Conservation (phyloP, 2,113 vertebrate species). For the Perognathus longimembris region DNA sequence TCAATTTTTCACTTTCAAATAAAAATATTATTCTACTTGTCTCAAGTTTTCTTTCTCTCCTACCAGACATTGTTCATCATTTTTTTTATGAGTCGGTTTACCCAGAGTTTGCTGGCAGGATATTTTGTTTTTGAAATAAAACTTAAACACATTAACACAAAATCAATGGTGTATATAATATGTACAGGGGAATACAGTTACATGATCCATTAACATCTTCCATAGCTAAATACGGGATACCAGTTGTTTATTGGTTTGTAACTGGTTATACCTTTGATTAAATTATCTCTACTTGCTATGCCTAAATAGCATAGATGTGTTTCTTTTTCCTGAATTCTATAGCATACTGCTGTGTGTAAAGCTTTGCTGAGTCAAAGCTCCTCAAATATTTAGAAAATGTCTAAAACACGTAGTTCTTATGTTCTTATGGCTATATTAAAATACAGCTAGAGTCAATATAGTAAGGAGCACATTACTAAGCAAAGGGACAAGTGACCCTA, state of each 20-base stretch:
- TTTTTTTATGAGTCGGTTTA: conserved; percentile 64
- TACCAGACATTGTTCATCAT: conserved; percentile 39
- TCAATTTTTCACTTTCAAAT: conserved; percentile 52
- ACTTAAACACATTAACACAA: conserved; percentile 64
- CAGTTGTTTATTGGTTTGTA: conserved; percentile 64
- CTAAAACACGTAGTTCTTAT: not conserved
- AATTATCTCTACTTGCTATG: conserved; percentile 55
- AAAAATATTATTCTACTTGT: conserved; percentile 46
- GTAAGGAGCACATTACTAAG: not conserved
- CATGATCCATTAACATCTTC: conserved; percentile 61
- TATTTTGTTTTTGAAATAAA: conserved; percentile 72
- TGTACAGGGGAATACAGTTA: conserved; percentile 62
- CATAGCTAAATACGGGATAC: conserved; percentile 46
- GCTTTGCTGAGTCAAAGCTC: conserved; percentile 28
- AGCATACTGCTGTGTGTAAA: not conserved
- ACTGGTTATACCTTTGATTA: conserved; percentile 63
- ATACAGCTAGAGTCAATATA: not conserved
- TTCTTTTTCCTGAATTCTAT: conserved; percentile 28
- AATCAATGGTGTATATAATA: conserved; percentile 63
- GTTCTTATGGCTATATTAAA: not conserved
- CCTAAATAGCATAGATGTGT: conserved; percentile 9
- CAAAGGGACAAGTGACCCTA: not conserved
- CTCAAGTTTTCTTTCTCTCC: conserved; percentile 37
- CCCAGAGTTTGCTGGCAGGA: not conserved
- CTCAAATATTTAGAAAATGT: conserved; percentile 31